Percentiles rank a stretch among this genome's conserved stretches.
Evolutionary conservation across 1,140 invertebrate species (phyloP).

Genomic region (Brevipalpus yothersi): DNA sequence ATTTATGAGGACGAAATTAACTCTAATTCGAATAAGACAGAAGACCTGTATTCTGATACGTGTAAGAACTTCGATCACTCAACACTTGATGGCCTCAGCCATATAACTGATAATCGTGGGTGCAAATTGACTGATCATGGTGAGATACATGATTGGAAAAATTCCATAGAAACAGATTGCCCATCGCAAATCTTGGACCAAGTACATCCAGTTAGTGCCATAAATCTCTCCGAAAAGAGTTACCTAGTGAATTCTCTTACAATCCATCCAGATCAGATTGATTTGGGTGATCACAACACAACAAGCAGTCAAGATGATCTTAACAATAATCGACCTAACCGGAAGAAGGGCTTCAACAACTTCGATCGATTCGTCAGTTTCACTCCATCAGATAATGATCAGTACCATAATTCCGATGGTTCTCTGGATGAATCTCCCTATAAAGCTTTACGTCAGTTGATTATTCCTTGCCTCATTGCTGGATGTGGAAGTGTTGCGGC

Average conservation of each 20-base stretch:
- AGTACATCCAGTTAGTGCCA: too few relatives aligned
- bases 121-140: too few relatives aligned
- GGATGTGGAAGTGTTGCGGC: constrained; percentile 27
- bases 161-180: not conserved
- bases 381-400: not conserved
- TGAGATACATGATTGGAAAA: too few relatives aligned
- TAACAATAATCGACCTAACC: not conserved
- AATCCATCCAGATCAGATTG: not conserved
- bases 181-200: too few relatives aligned
- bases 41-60: too few relatives aligned
- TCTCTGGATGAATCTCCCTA: not conserved
- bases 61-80: too few relatives aligned
- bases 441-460: constrained; percentile 17
- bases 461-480: constrained; percentile 26
- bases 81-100: too few relatives aligned
- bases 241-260: too few relatives aligned
- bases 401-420: not conserved
- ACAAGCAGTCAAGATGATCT: not conserved
- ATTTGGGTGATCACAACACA: not conserved
- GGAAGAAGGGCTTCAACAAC: not conserved
- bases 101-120: too few relatives aligned
- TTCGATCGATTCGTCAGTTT: not conserved
- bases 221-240: not conserved
- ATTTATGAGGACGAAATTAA: too few relatives aligned
- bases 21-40: too few relatives aligned